Percentiles rank a stretch among this genome's conserved stretches.
Evolutionary conservation across 2,888 invertebrate species (phyloP).

Genomic region (Cyaniris semiargus): DNA sequence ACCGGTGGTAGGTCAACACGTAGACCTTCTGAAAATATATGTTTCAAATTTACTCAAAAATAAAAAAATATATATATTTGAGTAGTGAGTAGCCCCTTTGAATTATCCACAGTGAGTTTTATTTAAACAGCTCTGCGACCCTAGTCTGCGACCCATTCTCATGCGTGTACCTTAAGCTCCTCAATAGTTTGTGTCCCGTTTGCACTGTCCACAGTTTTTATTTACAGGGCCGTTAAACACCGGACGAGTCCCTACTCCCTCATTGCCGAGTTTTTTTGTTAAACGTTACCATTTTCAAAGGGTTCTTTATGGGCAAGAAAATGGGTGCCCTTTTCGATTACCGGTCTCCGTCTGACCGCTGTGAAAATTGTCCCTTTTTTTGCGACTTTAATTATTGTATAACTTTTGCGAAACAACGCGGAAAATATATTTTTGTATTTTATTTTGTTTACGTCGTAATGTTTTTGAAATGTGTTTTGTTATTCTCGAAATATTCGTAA

Average conservation of each 20-base stretch:
- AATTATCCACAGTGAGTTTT: too few species aligned
- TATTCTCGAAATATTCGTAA: not conserved
- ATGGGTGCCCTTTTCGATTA: conserved; percentile 70
- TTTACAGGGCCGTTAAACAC: conserved; percentile 66
- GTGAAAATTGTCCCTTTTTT: conserved; percentile 50
- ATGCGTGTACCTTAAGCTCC: too few species aligned
- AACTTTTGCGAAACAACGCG: conserved; percentile 17
- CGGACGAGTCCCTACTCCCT: conserved; percentile 69
- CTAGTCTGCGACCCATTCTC: too few species aligned
- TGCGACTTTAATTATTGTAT: conserved; percentile 22
- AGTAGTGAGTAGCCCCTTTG: too few species aligned
- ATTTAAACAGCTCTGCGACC: too few species aligned
- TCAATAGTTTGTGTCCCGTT: not conserved
- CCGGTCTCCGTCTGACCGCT: conserved; percentile 63
- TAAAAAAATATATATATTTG: too few species aligned
- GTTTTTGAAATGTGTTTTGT: not conserved
- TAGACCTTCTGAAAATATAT: too few species aligned
- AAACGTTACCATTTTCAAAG: conserved; percentile 75
- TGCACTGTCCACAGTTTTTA: conserved; percentile 73
- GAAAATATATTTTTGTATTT: conserved; percentile 3
- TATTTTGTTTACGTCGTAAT: not conserved
- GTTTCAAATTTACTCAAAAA: too few species aligned
- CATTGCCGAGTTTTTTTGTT: conserved; percentile 77
- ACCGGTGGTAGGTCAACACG: too few species aligned
- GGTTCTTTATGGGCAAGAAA: conserved; percentile 70